Conservation (phyloP, 2,797 vertebrate species). For the Tenualosa thibaudeaui region DNA sequence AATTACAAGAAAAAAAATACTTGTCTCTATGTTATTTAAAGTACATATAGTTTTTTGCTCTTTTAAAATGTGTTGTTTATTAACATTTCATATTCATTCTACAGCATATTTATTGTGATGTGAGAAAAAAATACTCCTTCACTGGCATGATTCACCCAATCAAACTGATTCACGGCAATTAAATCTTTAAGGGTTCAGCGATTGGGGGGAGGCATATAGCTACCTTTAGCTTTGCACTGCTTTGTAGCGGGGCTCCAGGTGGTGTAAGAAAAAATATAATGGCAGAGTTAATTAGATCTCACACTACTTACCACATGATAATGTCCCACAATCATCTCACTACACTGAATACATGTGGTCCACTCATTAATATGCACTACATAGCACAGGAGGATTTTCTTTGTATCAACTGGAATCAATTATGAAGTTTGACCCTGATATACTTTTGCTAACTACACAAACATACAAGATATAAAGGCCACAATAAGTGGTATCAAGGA, state of each 20-base stretch:
- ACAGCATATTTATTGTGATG: background rate
- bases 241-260: background rate
- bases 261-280: background rate
- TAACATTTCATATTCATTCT: background rate
- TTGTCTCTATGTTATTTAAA: too few species aligned
- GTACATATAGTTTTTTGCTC: too few species aligned
- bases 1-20: too few species aligned
- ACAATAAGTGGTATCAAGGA: too few species aligned
- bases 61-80: background rate
- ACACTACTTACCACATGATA: background rate
- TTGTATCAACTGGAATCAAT: too few species aligned
- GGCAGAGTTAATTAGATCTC: background rate
- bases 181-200: too few species aligned
- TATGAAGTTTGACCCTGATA: too few species aligned
- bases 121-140: background rate
- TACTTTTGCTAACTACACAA: too few species aligned
- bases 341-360: background rate
- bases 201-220: too few species aligned
- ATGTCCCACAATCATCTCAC: background rate
- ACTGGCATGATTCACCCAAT: too few species aligned
- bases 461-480: too few species aligned
- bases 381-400: background rate
- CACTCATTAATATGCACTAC: background rate
- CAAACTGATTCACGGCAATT: too few species aligned
- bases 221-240: background rate